Evolutionary conservation across 2,888 invertebrate genomes (phyloP), one percentile per base, ranked within the genome.

Genomic region (Pecten maximus): DNA sequence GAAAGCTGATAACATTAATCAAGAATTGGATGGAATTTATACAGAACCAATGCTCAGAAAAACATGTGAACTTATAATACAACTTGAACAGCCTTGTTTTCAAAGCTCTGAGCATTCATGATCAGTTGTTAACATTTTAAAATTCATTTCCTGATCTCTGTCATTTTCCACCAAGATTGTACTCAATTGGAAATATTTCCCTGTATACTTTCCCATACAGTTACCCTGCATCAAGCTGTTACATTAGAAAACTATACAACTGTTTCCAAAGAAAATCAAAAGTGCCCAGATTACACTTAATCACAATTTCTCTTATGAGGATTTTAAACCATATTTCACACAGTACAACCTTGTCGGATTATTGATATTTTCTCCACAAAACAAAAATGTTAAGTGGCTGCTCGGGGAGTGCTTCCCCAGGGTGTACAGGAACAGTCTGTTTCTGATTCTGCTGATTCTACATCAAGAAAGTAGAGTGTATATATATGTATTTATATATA

Each of bases 211-310:
- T 35, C 8, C 74, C 35, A 28, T 74, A 74, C 23, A 74, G 74
- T 74, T 28, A 35, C 12, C 35, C 35, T 74, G 35, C 28, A 74
- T 23, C 74, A 28, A 74, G 74, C 74, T 74, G 74, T 74, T 74
- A 74, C 74, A 74, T 4, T 28, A 6, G 74, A 74, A 74, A 74
- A 74, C 74, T 74, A n/a, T 19, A 74, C 74, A 74, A 74, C 74
- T 74, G 74, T 74, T 74, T 74, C 35, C 74, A 35, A 74, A 74
- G 74, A 35, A 74, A 74, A 74, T 74, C 74, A 74, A 74, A 74
- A 74, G 28, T 4, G 12, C 4, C 35, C 74, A 74, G 74, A 74
- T 74, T 74, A 74, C 74, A 35, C 28, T 28, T 35, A 74, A 74
- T 74, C 74, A 74, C 74, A 35, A 74, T 35, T 54, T 74, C 28